Evolutionary conservation across 2,888 invertebrate species (phyloP).

Genomic region (Xylota sylvarum): DNA sequence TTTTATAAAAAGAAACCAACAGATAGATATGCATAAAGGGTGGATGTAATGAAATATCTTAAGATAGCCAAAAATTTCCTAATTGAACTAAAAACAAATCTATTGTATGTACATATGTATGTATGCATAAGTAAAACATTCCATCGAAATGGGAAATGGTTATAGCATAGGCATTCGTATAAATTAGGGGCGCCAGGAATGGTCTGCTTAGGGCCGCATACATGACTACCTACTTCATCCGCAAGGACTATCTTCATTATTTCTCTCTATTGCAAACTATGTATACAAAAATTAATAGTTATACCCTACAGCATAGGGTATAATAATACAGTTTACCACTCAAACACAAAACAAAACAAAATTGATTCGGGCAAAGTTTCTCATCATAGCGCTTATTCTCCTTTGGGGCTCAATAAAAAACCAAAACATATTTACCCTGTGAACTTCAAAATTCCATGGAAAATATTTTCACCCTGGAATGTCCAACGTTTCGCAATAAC

Average conservation of each 20-base stretch:
- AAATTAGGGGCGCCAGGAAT: neutral
- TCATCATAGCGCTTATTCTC: constrained; percentile 30
- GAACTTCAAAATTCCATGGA: constrained; percentile 72
- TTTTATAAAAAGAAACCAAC: too few species aligned
- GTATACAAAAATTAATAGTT: neutral
- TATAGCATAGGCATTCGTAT: neutral
- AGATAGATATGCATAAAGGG: too few species aligned
- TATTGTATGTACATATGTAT: too few species aligned
- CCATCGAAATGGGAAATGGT: too few species aligned
- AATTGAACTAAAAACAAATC: too few species aligned
- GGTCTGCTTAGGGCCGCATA: neutral
- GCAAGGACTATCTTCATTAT: neutral
- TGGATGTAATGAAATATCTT: too few species aligned
- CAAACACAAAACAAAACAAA: constrained; percentile 27
- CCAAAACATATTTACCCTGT: constrained; percentile 71
- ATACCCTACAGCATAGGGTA: neutral
- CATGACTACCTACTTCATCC: neutral
- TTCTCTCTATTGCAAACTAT: neutral
- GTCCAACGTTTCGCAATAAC: constrained; percentile 72
- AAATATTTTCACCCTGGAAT: constrained; percentile 73
- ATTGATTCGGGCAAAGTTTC: constrained; percentile 42
- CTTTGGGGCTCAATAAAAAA: constrained; percentile 19
- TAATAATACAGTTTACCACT: constrained; percentile 8
- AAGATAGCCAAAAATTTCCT: too few species aligned
- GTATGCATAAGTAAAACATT: too few species aligned